Conservation (phyloP, 2,888 invertebrate genomes). For the Ceriagrion tenellum region DNA sequence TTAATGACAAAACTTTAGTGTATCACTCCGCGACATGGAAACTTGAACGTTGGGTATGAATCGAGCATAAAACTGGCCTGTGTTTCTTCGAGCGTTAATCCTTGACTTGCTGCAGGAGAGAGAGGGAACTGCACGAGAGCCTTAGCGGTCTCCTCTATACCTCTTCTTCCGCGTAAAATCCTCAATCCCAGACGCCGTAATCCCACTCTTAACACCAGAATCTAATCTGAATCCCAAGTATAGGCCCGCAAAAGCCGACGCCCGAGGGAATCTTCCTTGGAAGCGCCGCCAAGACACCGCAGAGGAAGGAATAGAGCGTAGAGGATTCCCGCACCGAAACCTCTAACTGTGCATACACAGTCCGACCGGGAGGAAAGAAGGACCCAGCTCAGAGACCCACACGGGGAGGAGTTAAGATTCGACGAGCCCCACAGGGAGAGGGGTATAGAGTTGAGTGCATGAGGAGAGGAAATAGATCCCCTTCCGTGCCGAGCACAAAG, state of each 20-base stretch:
- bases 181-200: background rate
- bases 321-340: background rate
- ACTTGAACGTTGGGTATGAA: no score
- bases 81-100: background rate
- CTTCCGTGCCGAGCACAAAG: background rate
- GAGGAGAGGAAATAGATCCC: background rate
- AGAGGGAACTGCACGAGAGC: background rate
- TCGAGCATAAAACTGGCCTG: no score
- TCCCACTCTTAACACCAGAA: background rate
- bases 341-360: background rate
- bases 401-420: background rate
- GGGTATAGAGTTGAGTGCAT: background rate
- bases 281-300: background rate
- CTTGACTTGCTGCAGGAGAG: background rate
- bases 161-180: background rate
- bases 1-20: no score
- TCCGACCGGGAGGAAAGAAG: background rate
- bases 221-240: constrained; percentile 36
- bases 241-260: background rate
- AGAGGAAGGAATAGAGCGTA: background rate
- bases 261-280: background rate
- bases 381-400: background rate
- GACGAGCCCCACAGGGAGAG: background rate
- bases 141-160: background rate
- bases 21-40: no score